Conservation (phyloP, 2,888 invertebrate species). For the Drosophila histrio region DNA sequence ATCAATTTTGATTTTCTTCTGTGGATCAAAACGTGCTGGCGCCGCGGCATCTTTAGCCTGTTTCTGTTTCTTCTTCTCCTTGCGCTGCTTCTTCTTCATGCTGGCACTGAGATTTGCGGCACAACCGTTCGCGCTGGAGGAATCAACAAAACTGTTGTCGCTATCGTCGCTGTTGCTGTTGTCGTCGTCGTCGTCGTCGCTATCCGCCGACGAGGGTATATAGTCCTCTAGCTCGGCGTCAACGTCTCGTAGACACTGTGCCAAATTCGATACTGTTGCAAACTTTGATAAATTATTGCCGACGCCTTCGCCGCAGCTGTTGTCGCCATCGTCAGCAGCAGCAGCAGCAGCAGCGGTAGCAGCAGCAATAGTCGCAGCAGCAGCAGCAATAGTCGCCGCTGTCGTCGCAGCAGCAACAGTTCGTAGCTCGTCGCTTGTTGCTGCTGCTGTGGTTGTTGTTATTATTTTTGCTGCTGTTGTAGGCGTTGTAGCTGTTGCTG, state of each 20-base stretch:
- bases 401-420: constrained; percentile 16
- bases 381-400: constrained; percentile 7
- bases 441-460: constrained; percentile 25
- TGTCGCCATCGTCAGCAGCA: constrained; percentile 50
- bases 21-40: constrained; percentile 82
- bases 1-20: constrained; percentile 84
- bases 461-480: constrained; percentile 12
- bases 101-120: constrained; percentile 77
- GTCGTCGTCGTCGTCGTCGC: constrained; percentile 68
- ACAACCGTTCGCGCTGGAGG: constrained; percentile 82
- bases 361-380: not conserved
- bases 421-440: constrained; percentile 36
- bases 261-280: constrained; percentile 84
- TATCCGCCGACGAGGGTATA: constrained; percentile 82
- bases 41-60: constrained; percentile 69
- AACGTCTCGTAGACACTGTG: constrained; percentile 84
- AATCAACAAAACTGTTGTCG: constrained; percentile 78
- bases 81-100: constrained; percentile 84
- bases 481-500: constrained; percentile 30
- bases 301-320: constrained; percentile 72
- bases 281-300: constrained; percentile 84
- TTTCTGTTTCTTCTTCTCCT: constrained; percentile 80
- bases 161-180: constrained; percentile 59
- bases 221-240: constrained; percentile 84
- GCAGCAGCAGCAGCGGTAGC: constrained; percentile 6